Evolutionary conservation across 1,140 invertebrate genomes (phyloP), one percentile per base, ranked within the genome.

Genomic region (Hycleus cichorii): DNA sequence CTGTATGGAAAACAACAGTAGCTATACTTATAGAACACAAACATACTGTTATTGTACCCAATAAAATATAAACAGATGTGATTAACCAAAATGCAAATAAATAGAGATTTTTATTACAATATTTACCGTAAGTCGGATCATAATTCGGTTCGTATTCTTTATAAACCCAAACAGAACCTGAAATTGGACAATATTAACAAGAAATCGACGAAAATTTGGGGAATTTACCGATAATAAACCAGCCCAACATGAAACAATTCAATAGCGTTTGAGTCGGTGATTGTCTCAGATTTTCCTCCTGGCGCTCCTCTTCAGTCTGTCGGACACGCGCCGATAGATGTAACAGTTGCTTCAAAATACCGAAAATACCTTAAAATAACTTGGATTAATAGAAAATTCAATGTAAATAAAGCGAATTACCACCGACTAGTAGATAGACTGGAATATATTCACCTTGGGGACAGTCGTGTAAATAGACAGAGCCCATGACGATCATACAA

Each of bases 21-120:
- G 76, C 77, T 45, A 81, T 68, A 40, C 77, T 76, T 44, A 82
- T 75, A 44, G 78, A 82, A 70, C 81, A 84, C 10, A 84, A 65
- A 57, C 77, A 80, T 18, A 77, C 69, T 1, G 77, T 79, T 53
- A 81, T 71, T 3, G 80, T 60, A 4, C 78, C 81, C 11, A 83
- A 63, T 1, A 77, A 60, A 58, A 85, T 82, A 65, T 85, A 86
- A 7, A 78, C 74, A 2, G 78, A 75, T 0, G 82, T 85, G 5
- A 83, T 81, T 7, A 84, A 67, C 84, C 84, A 86, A 69, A 86
- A 87, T 25, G 85, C 79, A 69, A 84, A 87, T 57, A 81, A 75
- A 71, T 86, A 87, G 2, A 85, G 67, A 5, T 78, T 83, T 67
- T 78, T 80, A 62, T 86, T 80, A 65, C 85, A 87, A 67, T 84